These are phyloP conservation scores for Aphodius sticticus DNA, from an alignment of 2,888 invertebrate genomes.

Conservation along the genomic window DNA sequence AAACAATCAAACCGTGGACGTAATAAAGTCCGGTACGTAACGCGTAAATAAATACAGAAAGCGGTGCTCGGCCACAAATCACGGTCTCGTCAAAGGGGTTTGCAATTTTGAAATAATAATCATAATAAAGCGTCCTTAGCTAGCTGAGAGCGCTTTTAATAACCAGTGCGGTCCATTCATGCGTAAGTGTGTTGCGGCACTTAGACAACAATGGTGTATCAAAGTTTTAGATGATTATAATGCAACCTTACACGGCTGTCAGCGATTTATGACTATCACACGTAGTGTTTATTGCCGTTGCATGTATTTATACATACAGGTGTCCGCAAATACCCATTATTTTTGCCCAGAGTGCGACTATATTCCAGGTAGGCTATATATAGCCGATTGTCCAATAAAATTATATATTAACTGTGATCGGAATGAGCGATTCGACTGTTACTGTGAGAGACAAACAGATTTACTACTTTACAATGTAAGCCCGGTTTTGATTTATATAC, in stretches of 20 bases:
- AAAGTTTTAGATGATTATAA: not conserved
- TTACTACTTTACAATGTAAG: not conserved
- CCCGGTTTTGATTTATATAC: not conserved
- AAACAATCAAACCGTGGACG: not conserved
- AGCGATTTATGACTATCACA: not conserved
- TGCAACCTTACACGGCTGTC: slow-evolving; percentile 4
- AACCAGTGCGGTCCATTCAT: not conserved
- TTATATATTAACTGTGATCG: not conserved
- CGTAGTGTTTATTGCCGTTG: not conserved
- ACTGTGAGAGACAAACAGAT: not conserved
- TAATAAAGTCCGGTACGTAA: not conserved
- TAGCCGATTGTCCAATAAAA: not conserved
- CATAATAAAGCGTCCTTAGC: not conserved
- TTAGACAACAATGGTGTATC: slow-evolving; percentile 4
- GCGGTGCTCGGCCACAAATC: not conserved
- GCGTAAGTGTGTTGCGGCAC: not conserved
- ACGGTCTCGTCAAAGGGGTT: not conserved
- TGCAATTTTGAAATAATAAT: not conserved
- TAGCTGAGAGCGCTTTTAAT: not conserved
- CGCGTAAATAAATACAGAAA: slow-evolving; percentile 4
- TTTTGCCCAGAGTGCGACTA: not conserved
- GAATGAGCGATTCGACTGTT: not conserved
- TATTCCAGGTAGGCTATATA: not conserved
- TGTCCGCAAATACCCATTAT: not conserved
- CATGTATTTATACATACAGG: slow-evolving; percentile 4